Percentiles rank a stretch among this genome's conserved stretches.
phyloP scores from a whole-genome alignment of 2,113 vertebrate genomes.

The Mesocricetus auratus region DNA sequence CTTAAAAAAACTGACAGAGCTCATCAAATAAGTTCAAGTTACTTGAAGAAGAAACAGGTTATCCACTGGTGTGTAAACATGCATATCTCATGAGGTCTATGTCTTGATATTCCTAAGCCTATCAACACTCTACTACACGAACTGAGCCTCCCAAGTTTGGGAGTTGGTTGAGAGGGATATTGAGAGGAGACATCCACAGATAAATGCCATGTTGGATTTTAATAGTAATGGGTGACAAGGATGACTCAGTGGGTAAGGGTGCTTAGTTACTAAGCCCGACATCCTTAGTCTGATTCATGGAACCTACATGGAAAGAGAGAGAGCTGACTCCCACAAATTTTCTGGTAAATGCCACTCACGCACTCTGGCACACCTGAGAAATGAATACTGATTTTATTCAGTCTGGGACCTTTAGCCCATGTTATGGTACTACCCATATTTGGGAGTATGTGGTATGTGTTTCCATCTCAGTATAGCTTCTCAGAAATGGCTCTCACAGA shows the following conservation, averaged over 20 bases:
- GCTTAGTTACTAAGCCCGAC: neutral
- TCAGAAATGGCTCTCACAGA: neutral
- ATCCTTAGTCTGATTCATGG: too few relatives aligned
- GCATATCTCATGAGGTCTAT: neutral
- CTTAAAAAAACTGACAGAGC: neutral
- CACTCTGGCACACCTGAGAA: neutral
- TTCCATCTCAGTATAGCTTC: neutral
- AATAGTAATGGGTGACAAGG: neutral
- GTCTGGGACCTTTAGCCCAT: neutral
- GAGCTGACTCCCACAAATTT: neutral
- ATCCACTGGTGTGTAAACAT: neutral
- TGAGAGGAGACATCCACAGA: neutral
- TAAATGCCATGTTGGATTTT: fast-evolving
- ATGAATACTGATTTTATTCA: neutral
- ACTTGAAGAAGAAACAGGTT: neutral
- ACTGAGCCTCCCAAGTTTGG: neutral
- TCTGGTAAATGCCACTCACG: neutral
- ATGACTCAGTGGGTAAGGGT: neutral
- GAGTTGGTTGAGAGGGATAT: neutral
- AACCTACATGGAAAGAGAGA: neutral
- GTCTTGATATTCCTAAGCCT: neutral
- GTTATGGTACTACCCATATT: neutral
- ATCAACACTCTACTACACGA: neutral
- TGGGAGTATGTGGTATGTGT: neutral
- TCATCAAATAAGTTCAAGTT: neutral